Evolutionary conservation across 2,888 invertebrate genomes (phyloP).

Genomic region (Ceraclea dissimilis): DNA sequence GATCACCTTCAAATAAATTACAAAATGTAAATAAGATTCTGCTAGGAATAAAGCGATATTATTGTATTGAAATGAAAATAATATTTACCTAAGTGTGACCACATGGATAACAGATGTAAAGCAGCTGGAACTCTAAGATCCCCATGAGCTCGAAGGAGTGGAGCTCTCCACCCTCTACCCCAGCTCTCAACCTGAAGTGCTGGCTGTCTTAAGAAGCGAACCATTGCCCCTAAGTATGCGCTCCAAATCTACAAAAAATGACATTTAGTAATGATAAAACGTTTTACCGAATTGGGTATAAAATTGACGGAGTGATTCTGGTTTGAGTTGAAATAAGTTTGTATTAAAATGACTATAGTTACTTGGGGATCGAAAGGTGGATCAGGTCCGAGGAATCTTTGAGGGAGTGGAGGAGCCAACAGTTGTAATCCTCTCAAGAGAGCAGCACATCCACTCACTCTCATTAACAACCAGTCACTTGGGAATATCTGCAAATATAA

Average conservation of each 20-base stretch:
- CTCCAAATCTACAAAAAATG: slow-evolving; percentile 22
- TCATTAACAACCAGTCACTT: slow-evolving; percentile 84
- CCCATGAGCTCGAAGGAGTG: slow-evolving; percentile 51
- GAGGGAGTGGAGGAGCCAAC: slow-evolving; percentile 78
- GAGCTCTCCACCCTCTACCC: slow-evolving; percentile 24
- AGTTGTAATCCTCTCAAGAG: slow-evolving; percentile 80
- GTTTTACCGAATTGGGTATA: neutral
- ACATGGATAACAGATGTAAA: slow-evolving; percentile 83
- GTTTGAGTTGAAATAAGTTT: no score
- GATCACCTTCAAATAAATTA: slow-evolving; percentile 50
- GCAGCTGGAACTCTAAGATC: slow-evolving; percentile 93
- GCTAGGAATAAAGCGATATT: neutral
- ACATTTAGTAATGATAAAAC: neutral
- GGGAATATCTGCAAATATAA: slow-evolving; percentile 57
- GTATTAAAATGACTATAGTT: neutral
- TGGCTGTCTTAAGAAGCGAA: slow-evolving; percentile 24
- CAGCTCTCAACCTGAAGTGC: slow-evolving; percentile 24
- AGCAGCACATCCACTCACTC: slow-evolving; percentile 81
- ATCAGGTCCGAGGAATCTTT: slow-evolving; percentile 67
- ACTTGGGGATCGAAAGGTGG: slow-evolving; percentile 57
- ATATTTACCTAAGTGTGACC: slow-evolving; percentile 70
- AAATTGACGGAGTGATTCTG: neutral
- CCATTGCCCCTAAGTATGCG: slow-evolving; percentile 24
- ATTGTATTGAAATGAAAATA: no score
- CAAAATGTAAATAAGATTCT: neutral